Base-by-base conservation (phyloP, 2,113 vertebrate species). In the Phaetusa simplex region DNA sequence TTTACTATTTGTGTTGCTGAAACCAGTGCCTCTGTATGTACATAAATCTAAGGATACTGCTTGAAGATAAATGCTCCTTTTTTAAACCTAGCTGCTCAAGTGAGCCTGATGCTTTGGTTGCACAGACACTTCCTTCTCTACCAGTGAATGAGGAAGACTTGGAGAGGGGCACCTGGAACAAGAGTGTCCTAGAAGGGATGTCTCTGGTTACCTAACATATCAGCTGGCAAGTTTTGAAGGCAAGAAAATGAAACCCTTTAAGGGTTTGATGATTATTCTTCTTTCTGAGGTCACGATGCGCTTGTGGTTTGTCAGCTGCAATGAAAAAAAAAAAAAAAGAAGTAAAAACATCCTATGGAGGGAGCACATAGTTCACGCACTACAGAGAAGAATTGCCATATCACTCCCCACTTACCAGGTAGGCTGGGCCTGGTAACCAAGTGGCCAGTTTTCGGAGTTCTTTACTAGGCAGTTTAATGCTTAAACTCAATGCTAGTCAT, bases 281-380 rank as follows among this genome's bases (percentile, higher is more conserved):
- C 36, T 62, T 43, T 82, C 36, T 56, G n/a, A 38, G 59, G n/a
- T 47, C 34, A 79, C 1, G 1, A 45, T 0, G 0, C 40, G 12
- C 36, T 71, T 88, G 32, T 29, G 0, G 0, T 59, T 82, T 52
- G 13, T 72, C 50, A 88, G 38, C 17, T 58, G 27, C 11, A 64
- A 52, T 38, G 16, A 30, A 65, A 45, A 42, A 65, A 40, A 42
- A 65, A 40, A 47, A 47, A 47, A 8, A 1, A 38, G 8, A 12
- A 77, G 24, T 59, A 50, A 66, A 65, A 86, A 14, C 26, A 49
- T 49, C 26, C 40, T 34, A 11, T 47, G 52, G n/a, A 90, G 18
- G 26, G 13, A 82, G 9, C 22, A 27, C 8, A 58, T 26, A 42
- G 45, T 58, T 65, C 65, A 36, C 3, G 11, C 1, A 2, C 34